Conservation (phyloP, 2,797 vertebrate genomes). For the Lagocephalus sceleratus region DNA sequence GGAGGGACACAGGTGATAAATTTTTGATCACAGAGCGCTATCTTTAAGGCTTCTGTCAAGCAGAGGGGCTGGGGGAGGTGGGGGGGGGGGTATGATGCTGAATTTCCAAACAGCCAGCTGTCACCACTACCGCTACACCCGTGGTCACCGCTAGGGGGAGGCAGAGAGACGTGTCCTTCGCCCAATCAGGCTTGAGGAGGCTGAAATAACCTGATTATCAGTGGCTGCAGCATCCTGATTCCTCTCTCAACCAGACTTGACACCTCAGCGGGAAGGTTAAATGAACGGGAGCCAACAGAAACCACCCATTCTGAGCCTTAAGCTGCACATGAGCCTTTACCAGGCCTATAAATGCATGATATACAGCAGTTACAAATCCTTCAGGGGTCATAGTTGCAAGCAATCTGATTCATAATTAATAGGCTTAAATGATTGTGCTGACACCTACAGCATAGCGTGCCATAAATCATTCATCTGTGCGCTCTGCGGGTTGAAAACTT, state of each 20-base stretch:
- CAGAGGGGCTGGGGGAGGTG: slow-evolving; percentile 12
- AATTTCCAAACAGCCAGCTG: slow-evolving; percentile 40
- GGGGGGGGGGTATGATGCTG: slow-evolving; percentile 35
- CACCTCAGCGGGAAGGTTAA: no score
- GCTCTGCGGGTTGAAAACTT: neutral
- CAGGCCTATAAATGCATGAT: neutral
- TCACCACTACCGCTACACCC: slow-evolving; percentile 16
- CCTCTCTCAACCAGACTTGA: neutral
- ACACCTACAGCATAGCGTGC: neutral
- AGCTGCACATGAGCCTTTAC: neutral
- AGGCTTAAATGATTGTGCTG: neutral
- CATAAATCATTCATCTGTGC: neutral
- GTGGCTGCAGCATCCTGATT: neutral
- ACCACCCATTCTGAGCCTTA: neutral
- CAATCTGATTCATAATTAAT: neutral
- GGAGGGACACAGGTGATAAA: slow-evolving; percentile 45
- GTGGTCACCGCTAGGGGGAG: slow-evolving; percentile 55
- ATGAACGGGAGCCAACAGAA: no score
- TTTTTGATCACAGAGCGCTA: slow-evolving; percentile 59
- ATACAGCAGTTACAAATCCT: neutral
- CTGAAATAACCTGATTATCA: slow-evolving; percentile 18
- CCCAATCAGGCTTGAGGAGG: slow-evolving; percentile 7
- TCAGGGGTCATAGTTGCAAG: neutral
- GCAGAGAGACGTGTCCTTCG: slow-evolving; percentile 35
- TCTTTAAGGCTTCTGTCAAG: slow-evolving; percentile 61